Evolutionary conservation across 2,113 vertebrate species (phyloP).

Genomic region (Drymodes brunneopygia): DNA sequence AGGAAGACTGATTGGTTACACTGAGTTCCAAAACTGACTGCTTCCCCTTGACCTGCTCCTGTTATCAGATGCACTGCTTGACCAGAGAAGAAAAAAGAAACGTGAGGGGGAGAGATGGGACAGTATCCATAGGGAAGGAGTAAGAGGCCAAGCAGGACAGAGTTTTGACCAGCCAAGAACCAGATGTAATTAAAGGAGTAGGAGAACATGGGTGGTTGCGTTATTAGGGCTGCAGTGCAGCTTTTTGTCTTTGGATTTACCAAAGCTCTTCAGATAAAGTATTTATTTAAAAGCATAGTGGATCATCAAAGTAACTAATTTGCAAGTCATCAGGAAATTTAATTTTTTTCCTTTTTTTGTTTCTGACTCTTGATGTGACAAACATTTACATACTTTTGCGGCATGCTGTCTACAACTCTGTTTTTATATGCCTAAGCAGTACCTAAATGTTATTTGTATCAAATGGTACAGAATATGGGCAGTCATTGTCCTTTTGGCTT

Average conservation of each 20-base stretch:
- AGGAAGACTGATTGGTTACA: neutral
- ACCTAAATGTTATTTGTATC: neutral
- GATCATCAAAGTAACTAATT: neutral
- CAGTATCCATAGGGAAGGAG: neutral
- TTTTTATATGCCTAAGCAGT: neutral
- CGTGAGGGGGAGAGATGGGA: accelerated
- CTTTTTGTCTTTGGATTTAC: neutral
- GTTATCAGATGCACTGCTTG: neutral
- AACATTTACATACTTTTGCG: neutral
- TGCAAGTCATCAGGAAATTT: neutral
- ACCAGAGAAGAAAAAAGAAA: neutral
- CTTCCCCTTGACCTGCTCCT: neutral
- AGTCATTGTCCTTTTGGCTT: neutral
- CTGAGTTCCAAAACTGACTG: neutral
- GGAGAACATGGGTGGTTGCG: neutral
- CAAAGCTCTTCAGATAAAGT: neutral
- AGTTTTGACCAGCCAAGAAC: neutral
- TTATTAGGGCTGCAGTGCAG: neutral
- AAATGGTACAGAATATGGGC: neutral
- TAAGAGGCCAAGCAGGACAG: neutral
- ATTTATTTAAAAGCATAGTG: neutral
- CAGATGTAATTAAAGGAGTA: neutral
- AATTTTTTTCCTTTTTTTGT: neutral
- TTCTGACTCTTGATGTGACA: neutral
- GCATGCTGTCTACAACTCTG: neutral